These are phyloP conservation scores for Oryzias woworae DNA, from an alignment of 2,113 vertebrate genomes.

Conservation along the genomic window DNA sequence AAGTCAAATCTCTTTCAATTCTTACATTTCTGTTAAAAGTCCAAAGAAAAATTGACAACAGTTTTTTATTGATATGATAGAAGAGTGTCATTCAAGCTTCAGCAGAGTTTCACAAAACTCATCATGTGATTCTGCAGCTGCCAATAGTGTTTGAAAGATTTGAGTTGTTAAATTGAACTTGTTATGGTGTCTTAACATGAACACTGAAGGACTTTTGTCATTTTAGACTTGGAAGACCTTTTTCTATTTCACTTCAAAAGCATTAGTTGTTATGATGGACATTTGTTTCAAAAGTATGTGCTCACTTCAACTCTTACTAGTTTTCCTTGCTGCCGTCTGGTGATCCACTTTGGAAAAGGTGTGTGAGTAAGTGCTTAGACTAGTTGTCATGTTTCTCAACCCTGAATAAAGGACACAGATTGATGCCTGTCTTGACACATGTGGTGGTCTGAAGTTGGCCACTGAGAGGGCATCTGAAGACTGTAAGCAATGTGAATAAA, in stretches of 20 bases:
- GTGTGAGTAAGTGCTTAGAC: slow-evolving; percentile 55
- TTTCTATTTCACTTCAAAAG: not conserved
- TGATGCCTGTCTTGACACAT: slow-evolving; percentile 31
- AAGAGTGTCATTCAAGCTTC: too few species aligned
- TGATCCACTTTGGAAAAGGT: slow-evolving; percentile 12
- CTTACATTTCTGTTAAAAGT: too few species aligned
- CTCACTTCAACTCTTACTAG: slow-evolving; percentile 33
- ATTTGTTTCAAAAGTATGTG: slow-evolving; percentile 27
- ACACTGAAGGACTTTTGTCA: too few species aligned
- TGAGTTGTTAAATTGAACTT: too few species aligned
- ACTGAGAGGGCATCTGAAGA: slow-evolving; percentile 30
- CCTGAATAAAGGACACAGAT: slow-evolving; percentile 4
- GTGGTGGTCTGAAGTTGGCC: slow-evolving; percentile 26
- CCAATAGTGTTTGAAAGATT: too few species aligned
- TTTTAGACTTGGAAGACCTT: not conserved
- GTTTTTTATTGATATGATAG: too few species aligned
- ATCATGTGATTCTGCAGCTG: too few species aligned
- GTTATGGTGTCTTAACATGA: too few species aligned
- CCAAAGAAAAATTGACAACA: too few species aligned
- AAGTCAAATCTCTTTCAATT: too few species aligned
- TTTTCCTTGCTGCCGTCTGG: slow-evolving; percentile 21
- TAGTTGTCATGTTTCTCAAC: slow-evolving; percentile 24
- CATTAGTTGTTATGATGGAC: slow-evolving; percentile 30
- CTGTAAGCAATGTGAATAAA: slow-evolving; percentile 59
- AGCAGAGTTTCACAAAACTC: too few species aligned